Base-by-base conservation (phyloP, 1,140 invertebrate genomes). In the Drosophila teissieri region DNA sequence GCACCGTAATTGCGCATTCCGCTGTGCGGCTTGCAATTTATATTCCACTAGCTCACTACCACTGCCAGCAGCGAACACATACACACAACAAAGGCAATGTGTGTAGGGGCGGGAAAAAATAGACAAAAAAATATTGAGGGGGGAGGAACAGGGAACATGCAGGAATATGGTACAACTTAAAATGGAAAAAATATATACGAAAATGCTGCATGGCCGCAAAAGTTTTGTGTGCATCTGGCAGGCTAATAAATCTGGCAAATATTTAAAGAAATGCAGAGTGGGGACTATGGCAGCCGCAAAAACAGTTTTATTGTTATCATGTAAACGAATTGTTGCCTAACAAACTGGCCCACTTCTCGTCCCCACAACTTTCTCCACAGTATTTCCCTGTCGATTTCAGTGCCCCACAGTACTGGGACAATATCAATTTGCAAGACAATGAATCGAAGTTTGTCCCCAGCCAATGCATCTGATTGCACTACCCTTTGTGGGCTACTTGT, bases 351-450 rank as follows among this genome's bases (percentile, higher is more conserved):
- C 48, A 44, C 31, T 55, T 69, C 44, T 5, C 19, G 31, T 31
- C n/a, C 40, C 39, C 19, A 49, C 42, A 57, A 56, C 64, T 55
- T 31, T 52, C 39, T 39, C 44, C 39, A 10, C 6, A 27, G 39
- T 8, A 17, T 22, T 31, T 48, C 36, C 24, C 64, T 55, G 40
- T 70, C 44, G 40, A 40, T 49, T 48, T 34, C 10, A 10, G 36
- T 57, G 46, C 34, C 34, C 27, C 27, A 24, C 15, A 12, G 10
- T 34, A 24, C 19, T 42, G 56, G 69, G 39, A 65, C 78, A 85
- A 86, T 78, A 88, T 86, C 83, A 88, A 88, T 86, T 86, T 88
- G 83, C 74, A 62, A 82, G 78, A 88, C 82, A 85, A 85, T 78
- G 68, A 64, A 56, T 64, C 51, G 57, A 54, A 75, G 34, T 60